Conservation (phyloP, 2,113 vertebrate genomes). For the Crotalus viridis region DNA sequence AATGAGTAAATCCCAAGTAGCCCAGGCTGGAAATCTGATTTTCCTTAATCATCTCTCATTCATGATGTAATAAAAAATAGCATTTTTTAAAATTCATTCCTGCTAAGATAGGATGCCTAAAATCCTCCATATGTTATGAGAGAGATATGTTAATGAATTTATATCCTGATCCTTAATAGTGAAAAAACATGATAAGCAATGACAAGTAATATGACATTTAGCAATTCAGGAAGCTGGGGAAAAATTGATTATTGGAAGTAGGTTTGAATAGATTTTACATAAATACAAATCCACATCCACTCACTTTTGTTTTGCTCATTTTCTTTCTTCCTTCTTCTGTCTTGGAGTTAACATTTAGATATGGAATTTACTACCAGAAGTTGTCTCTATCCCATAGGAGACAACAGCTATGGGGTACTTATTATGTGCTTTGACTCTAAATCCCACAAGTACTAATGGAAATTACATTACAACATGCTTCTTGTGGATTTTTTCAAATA, state of each 20-base stretch:
- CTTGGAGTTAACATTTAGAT: not conserved
- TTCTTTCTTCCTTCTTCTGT: not conserved
- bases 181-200: not conserved
- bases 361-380: not conserved
- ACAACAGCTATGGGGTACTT: not conserved
- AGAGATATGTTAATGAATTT: not conserved
- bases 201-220: not conserved
- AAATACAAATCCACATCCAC: not conserved
- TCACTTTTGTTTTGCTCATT: not conserved
- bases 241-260: not conserved
- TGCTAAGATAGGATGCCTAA: not conserved
- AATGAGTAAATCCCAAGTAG: not conserved
- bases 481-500: not conserved
- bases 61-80: not conserved
- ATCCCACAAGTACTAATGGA: not conserved
- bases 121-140: not conserved
- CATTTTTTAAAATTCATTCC: not conserved
- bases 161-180: not conserved
- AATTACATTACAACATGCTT: not conserved
- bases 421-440: not conserved
- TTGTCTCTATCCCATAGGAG: not conserved
- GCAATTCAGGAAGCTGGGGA: not conserved
- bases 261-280: not conserved
- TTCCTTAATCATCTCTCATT: not conserved
- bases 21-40: not conserved